Evolutionary conservation across 2,888 invertebrate genomes (phyloP), one percentile per base, ranked within the genome.

Genomic region (Polietes domitor): DNA sequence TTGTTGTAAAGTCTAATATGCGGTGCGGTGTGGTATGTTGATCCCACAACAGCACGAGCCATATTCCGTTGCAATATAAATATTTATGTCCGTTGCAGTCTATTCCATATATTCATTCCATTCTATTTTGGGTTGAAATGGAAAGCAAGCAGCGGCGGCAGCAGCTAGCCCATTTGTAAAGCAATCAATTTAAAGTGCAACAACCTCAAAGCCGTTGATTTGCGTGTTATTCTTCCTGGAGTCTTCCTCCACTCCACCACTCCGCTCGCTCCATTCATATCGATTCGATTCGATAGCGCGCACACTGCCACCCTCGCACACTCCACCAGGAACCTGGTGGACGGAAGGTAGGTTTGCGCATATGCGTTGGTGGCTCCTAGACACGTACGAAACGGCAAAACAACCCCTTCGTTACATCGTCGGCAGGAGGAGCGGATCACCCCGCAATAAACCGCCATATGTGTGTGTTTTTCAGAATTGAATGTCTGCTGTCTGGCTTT

Each of bases 171-270:
- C 76, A 78, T 81, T 81, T 81, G 81, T 79, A 77, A 81, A 73
- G 53, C 70, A 78, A 84, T 81, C 81, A 79, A 81, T 84, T 79
- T 81, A 76, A 79, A 81, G 84, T 81, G 78, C 81, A 84, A 84
- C 81, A 76, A 81, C 84, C 84, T 84, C 76, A 78, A 83, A 84
- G 81, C 61, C 77, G 81, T 79, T 78, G 81, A 81, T 76, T 84
- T 81, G 72, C 65, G 78, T 81, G 74, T 73, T 47, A 71, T 32
- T 77, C 47, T n/a, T 32, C 32, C 12, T n/a, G n/a, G n/a, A n/a
- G 9, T 32, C 32, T 32, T 79, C 43, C 61, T 58, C 70, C 53
- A 55, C 21, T 47, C 41, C 63, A 61, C 41, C 68, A 10, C 21
- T 55, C 55, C 55, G 5, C 9, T 32, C 32, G 9, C 32, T 32